A percentile compares a stretch with the other conserved stretches of the same genome.
Evolutionary conservation across 2,888 invertebrate genomes (phyloP).

Genomic region (Taenaris catops): DNA sequence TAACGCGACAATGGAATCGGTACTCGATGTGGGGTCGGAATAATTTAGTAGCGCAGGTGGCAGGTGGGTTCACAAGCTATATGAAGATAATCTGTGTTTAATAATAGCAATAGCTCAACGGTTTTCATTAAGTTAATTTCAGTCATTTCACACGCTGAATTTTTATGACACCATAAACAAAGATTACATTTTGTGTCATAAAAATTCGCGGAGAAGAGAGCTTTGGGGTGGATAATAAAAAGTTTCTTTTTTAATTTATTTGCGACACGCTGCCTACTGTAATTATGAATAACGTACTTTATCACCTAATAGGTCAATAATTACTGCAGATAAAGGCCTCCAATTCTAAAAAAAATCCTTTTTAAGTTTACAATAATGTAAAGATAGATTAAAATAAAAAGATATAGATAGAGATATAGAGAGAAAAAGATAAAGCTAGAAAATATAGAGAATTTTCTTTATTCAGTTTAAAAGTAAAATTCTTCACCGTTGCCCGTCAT

Average conservation of each 20-base stretch:
- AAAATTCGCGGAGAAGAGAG: slow-evolving; percentile 14
- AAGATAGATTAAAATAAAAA: no score
- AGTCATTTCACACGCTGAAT: slow-evolving; percentile 13
- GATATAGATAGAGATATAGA: no score
- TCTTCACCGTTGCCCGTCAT: no score
- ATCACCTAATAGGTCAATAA: no score
- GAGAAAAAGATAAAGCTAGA: no score
- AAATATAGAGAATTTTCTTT: no score
- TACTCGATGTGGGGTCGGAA: slow-evolving; percentile 45
- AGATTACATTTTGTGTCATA: slow-evolving; percentile 17
- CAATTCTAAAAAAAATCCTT: no score
- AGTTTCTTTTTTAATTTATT: slow-evolving; percentile 17
- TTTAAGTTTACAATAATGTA: no score
- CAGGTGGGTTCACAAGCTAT: slow-evolving; percentile 43
- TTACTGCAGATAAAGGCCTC: no score
- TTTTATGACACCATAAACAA: slow-evolving; percentile 20
- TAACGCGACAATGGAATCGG: slow-evolving; percentile 50
- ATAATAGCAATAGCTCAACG: slow-evolving; percentile 12
- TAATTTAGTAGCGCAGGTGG: slow-evolving; percentile 63
- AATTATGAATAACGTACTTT: no score
- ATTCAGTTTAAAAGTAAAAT: no score
- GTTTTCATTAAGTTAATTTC: slow-evolving; percentile 17
- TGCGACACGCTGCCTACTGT: slow-evolving; percentile 12
- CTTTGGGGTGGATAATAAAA: slow-evolving; percentile 11
- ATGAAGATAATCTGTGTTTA: slow-evolving; percentile 38